Evolutionary conservation across 2,113 vertebrate species (phyloP), one percentile per base, ranked within the genome.

Genomic region (Scatophagus argus): DNA sequence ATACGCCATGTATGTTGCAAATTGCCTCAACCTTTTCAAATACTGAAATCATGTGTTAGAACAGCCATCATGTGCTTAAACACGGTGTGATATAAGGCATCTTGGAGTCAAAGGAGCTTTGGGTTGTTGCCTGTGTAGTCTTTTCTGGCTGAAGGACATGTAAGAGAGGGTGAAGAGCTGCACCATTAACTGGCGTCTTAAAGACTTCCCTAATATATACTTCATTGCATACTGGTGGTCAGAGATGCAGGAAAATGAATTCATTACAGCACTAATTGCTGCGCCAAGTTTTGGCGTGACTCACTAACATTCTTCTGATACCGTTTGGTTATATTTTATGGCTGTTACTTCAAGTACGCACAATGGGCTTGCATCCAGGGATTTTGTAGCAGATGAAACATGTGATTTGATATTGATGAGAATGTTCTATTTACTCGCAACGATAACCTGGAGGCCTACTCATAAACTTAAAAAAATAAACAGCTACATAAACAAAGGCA

Each of bases 331-430:
- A 38, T 60, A 68, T 60, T 83, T 83, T 79, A 49, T 23, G n/a
- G 72, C 63, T 49, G 47, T 76, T 79, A 77, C 67, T 81, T 41
- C 27, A 54, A 74, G 32, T 71, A 63, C 27, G 2, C 32, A 69
- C 69, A 58, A 82, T 63, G 62, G 67, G 55, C 29, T 49, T 23
- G 17, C 51, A 68, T 65, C 27, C 32, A 58, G 32, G 61, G 32
- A 75, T 47, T 56, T 8, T 41, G 19, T 46, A 29, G 32, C 63
- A 80, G 78, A 77, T 81, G n/a, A 72, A 87, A 49, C 63, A 82
- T 71, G 39, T 58, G 56, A 34, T 60, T 82, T 43, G 29, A 65
- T 77, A 36, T 46, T n/a, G n/a, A 32, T 51, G 21, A 58, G 29
- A 25, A 52, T 25, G 23, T 7, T 71, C 29, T n/a, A 67, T 38